phyloP scores from a whole-genome alignment of 1,140 invertebrate species.

The Whitmania pigra region DNA sequence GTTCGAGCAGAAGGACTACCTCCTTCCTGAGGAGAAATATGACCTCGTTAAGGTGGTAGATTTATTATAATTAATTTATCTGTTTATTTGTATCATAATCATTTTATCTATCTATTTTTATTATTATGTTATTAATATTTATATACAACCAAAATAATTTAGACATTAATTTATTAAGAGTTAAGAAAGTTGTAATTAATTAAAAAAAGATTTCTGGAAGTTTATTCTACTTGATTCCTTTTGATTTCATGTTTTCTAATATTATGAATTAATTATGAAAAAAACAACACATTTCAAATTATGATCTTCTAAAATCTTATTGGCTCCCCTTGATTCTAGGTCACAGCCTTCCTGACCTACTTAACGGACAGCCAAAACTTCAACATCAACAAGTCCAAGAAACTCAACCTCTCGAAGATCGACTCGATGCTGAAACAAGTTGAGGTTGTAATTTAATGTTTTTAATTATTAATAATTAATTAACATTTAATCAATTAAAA shows the following conservation, averaged over 20 bases:
- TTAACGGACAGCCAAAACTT: conserved; percentile 22
- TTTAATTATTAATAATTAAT: no score
- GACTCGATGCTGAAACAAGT: conserved; percentile 89
- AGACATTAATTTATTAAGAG: no score
- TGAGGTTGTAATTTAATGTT: neutral
- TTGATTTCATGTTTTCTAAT: neutral
- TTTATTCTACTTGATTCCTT: neutral
- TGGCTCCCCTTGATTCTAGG: conserved; percentile 19
- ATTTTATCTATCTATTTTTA: neutral
- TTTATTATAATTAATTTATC: neutral
- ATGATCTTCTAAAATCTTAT: no score
- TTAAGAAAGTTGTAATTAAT: no score
- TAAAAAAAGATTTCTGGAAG: no score
- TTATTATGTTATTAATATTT: no score
- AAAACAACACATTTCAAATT: no score
- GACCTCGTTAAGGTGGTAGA: conserved; percentile 78
- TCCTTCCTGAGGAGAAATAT: conserved; percentile 92
- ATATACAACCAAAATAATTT: no score
- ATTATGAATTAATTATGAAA: neutral
- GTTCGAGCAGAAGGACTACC: conserved; percentile 93
- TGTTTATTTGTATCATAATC: no score
- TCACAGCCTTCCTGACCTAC: conserved; percentile 22
- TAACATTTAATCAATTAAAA: no score
- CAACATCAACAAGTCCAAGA: conserved; percentile 91
- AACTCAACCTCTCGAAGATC: conserved; percentile 78